phyloP scores from a whole-genome alignment of 2,113 vertebrate genomes.

The Ariopsis seemanni region DNA sequence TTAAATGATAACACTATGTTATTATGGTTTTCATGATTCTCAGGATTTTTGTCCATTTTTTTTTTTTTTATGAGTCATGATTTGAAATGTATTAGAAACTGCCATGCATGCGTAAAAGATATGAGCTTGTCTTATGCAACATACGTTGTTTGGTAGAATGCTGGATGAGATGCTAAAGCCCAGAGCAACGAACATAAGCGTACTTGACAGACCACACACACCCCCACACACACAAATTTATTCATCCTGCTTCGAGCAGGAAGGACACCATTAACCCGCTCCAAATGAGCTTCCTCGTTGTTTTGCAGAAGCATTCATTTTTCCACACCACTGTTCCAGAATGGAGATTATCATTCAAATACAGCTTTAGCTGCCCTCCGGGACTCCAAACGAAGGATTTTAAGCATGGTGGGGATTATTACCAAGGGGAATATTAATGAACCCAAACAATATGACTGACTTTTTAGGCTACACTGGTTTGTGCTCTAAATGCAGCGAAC shows the following conservation, averaged over 20 bases:
- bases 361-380: conserved; percentile 8
- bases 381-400: conserved; percentile 29
- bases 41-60: too few species aligned
- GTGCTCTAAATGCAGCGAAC: not conserved
- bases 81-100: not conserved
- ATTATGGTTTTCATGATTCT: too few species aligned
- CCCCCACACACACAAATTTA: conserved; percentile 37
- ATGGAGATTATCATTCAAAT: conserved; percentile 45
- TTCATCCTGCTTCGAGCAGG: conserved; percentile 39
- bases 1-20: not conserved
- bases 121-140: not conserved
- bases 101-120: not conserved
- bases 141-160: not conserved
- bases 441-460: not conserved
- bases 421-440: conserved; percentile 16
- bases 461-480: not conserved
- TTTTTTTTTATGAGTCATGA: not conserved
- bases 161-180: not conserved
- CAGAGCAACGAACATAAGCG: conserved; percentile 19
- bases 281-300: conserved; percentile 47
- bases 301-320: conserved; percentile 38
- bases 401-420: conserved; percentile 14
- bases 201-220: conserved; percentile 29
- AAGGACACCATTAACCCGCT: conserved; percentile 55
- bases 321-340: conserved; percentile 39